These are phyloP conservation scores for Nyctibius grandis DNA, from an alignment of 2,797 vertebrate species.

Conservation along the genomic window DNA sequence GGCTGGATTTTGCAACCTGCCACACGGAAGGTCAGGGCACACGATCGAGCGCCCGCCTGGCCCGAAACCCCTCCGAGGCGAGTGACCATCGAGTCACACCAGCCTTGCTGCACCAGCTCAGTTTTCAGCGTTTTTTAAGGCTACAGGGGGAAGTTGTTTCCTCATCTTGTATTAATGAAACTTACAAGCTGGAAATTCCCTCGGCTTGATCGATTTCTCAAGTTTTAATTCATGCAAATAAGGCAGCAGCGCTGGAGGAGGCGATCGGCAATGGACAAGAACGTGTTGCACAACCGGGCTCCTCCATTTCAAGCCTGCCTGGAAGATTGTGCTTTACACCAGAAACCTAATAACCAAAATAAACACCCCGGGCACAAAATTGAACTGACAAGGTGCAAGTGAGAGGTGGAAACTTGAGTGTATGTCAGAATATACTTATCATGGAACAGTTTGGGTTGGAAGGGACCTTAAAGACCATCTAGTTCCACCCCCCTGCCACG, in stretches of 20 bases:
- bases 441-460: no score
- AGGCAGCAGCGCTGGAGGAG: neutral
- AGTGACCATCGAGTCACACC: neutral
- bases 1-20: neutral
- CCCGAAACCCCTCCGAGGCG: neutral
- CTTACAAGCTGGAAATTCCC: neutral
- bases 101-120: neutral
- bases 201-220: neutral
- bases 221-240: neutral
- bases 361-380: neutral
- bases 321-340: neutral
- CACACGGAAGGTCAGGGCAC: neutral
- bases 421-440: fast-evolving
- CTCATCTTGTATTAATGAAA: neutral
- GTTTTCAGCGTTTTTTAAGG: neutral
- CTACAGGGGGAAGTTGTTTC: neutral
- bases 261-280: fast-evolving
- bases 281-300: neutral
- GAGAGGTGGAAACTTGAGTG: neutral
- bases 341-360: neutral
- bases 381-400: no score
- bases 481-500: no score
- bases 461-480: no score
- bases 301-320: neutral
- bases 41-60: fast-evolving